Base-by-base conservation (phyloP, 2,888 invertebrate species). In the Caenorhabditis auriculariae region DNA sequence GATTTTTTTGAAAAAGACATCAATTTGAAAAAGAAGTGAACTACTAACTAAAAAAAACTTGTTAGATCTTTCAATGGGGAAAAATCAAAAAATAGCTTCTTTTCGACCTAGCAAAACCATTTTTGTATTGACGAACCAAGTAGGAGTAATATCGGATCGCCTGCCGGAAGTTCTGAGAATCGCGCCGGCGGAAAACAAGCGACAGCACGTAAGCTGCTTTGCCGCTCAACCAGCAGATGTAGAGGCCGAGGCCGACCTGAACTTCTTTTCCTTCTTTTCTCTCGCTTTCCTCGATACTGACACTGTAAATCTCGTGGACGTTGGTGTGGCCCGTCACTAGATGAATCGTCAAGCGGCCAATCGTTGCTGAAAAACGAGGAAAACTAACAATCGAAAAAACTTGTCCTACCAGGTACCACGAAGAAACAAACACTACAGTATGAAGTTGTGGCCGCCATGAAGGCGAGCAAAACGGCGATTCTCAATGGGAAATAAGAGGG, bases 191-290 rank as follows among this genome's bases (percentile, higher is more conserved):
- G n/a, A n/a, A n/a, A n/a, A n/a, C n/a, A n/a, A n/a, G n/a, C n/a
- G n/a, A n/a, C n/a, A n/a, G n/a, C n/a, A n/a, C n/a, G n/a, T n/a
- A n/a, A n/a, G 46, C 54, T 7, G 53, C 49, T 32, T 93, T 88
- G 0, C 91, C 89, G n/a, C 88, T 84, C 61, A 94, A 87, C 94
- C 95, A 95, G 83, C 93, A 93, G 17, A 93, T 87, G 84, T 96
- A 98, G 68, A 93, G 89, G 4, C 96, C 91, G 81, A 90, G 90
- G 0, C 94, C 93, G 0, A 93, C 91, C 0, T 61, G 56, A 9
- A 42, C 24, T 12, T n/a, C 1, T 95, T 95, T 82, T 98, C 12
- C 41, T 26, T 58, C 54, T 5, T 15, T 41, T 60, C 50, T 60
- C 27, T 12, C 45, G 35, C 5, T 46, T 39, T 23, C 15, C 9